Evolutionary conservation across 2,797 vertebrate species (phyloP).

Genomic region (Choloepus didactylus): DNA sequence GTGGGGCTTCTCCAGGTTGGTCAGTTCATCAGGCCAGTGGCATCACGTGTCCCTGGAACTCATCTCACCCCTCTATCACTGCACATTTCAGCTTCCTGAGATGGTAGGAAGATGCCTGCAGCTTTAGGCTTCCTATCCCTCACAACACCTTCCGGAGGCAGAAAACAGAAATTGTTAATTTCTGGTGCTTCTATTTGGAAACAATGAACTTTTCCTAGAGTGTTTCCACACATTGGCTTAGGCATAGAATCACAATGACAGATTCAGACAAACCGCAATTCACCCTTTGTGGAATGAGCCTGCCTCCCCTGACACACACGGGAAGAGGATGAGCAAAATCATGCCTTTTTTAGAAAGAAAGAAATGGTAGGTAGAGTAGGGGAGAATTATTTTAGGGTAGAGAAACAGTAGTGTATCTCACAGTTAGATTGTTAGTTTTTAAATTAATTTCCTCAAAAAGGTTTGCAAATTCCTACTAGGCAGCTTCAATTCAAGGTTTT

Average conservation of each 20-base stretch:
- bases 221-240: background rate
- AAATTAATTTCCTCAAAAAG: background rate
- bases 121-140: background rate
- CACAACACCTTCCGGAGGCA: background rate
- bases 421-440: background rate
- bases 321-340: background rate
- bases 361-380: background rate
- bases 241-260: fast-evolving
- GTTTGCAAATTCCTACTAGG: background rate
- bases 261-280: background rate
- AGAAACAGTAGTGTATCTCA: background rate
- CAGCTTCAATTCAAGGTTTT: background rate
- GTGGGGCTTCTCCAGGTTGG: background rate
- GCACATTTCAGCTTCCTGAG: background rate
- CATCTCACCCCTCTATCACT: background rate
- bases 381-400: background rate
- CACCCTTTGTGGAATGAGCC: background rate
- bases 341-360: background rate
- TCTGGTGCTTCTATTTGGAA: background rate
- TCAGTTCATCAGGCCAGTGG: background rate
- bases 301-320: background rate
- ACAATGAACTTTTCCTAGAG: background rate
- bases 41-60: background rate
- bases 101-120: background rate
- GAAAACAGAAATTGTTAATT: background rate